A percentile compares a stretch with the other conserved stretches of the same genome.
phyloP scores from a whole-genome alignment of 2,797 vertebrate genomes.

The Pagetopsis macropterus region DNA sequence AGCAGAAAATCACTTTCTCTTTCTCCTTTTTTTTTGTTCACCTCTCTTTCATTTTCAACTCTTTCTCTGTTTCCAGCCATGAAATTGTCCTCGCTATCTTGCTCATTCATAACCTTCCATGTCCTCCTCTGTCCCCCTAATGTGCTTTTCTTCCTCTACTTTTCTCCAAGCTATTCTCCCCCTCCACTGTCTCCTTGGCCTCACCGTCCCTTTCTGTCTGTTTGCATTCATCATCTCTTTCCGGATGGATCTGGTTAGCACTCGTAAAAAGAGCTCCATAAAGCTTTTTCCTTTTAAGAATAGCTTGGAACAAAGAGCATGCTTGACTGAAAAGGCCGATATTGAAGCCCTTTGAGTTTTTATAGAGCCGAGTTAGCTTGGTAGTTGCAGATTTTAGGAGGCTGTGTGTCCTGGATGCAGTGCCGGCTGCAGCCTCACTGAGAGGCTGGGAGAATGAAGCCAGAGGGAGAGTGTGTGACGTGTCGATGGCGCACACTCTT shows the following conservation, averaged over 20 bases:
- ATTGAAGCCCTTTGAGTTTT: conserved; percentile 21
- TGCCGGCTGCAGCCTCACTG: conserved; percentile 44
- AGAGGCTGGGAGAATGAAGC: conserved; percentile 35
- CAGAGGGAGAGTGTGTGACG: conserved; percentile 59
- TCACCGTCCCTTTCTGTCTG: conserved; percentile 38
- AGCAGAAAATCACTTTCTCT: conserved; percentile 34
- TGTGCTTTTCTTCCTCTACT: conserved; percentile 41
- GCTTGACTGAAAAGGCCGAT: conserved; percentile 24
- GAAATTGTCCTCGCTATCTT: conserved; percentile 13
- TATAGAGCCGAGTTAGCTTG: conserved; percentile 5
- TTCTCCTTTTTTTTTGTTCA: conserved; percentile 10
- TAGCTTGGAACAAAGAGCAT: conserved; percentile 30
- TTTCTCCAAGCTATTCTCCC: conserved; percentile 34
- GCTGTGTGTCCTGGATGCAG: conserved; percentile 46
- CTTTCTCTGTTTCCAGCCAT: conserved; percentile 4
- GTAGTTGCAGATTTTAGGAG: conserved; percentile 44
- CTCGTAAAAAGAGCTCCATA: conserved; percentile 42
- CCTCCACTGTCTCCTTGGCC: conserved; percentile 36
- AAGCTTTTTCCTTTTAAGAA: conserved; percentile 36
- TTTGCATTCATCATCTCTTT: conserved; percentile 46
- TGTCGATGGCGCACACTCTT: conserved; percentile 56
- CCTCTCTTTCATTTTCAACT: conserved; percentile 16
- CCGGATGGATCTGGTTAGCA: conserved; percentile 43
- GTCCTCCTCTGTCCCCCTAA: conserved; percentile 33
- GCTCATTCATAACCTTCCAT: conserved; percentile 18